phyloP scores from a whole-genome alignment of 2,797 vertebrate genomes.

The Hydrocynus forskahlii region DNA sequence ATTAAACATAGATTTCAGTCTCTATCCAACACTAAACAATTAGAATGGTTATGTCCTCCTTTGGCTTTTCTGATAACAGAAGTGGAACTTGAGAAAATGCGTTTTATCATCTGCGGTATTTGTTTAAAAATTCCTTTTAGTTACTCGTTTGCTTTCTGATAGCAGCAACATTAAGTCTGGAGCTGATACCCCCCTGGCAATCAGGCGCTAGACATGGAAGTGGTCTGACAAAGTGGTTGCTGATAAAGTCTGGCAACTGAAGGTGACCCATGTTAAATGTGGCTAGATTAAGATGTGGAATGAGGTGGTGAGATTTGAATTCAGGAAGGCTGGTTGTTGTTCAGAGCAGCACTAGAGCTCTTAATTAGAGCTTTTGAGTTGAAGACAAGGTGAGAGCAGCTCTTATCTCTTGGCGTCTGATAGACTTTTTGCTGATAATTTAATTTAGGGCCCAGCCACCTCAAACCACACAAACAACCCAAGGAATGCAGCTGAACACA shows the following conservation, averaged over 20 bases:
- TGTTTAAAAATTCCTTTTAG: not conserved
- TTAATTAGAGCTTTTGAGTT: not conserved
- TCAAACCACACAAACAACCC: not conserved
- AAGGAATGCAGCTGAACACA: not conserved
- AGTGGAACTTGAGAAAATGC: not conserved
- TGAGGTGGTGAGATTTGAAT: too few species aligned
- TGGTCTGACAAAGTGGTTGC: slow-evolving; percentile 16
- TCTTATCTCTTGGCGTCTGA: slow-evolving; percentile 15
- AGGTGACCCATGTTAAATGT: slow-evolving; percentile 38
- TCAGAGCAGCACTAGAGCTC: not conserved
- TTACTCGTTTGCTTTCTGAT: slow-evolving; percentile 41
- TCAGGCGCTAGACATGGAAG: not conserved
- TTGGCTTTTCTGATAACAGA: not conserved
- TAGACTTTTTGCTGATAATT: not conserved
- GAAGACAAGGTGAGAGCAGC: not conserved
- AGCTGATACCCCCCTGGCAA: not conserved
- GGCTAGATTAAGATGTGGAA: not conserved
- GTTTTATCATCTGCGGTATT: slow-evolving; percentile 17
- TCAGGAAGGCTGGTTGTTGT: not conserved
- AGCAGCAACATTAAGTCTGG: slow-evolving; percentile 30
- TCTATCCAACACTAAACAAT: not conserved
- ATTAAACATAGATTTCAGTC: not conserved
- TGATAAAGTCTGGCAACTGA: slow-evolving; percentile 42
- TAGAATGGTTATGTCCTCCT: slow-evolving; percentile 5
- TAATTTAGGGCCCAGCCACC: not conserved